Percentiles rank a stretch among this genome's conserved stretches.
Evolutionary conservation across 2,113 vertebrate species (phyloP).

Genomic region (Cephalopterus ornatus): DNA sequence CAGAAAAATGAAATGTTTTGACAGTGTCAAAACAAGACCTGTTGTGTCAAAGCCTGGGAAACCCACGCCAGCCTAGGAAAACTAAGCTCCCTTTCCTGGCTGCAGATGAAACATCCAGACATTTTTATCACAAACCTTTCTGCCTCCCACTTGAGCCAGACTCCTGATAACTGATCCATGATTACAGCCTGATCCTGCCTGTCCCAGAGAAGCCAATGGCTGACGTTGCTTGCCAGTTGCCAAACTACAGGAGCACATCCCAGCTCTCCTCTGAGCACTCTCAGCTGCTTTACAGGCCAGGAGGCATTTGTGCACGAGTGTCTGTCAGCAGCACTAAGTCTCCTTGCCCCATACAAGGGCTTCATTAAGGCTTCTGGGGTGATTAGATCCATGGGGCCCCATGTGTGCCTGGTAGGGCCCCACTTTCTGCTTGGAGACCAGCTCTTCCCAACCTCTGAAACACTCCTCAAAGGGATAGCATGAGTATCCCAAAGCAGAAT

Average conservation of each 20-base stretch:
- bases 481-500: neutral
- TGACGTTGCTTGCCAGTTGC: neutral
- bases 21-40: neutral
- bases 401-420: neutral
- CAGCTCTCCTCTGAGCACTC: neutral
- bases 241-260: rapidly evolving
- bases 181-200: neutral
- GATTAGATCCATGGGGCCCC: neutral
- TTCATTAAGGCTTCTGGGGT: neutral
- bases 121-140: neutral
- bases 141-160: neutral
- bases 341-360: neutral
- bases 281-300: rapidly evolving
- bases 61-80: neutral
- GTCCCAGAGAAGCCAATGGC: neutral
- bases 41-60: neutral
- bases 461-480: neutral
- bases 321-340: neutral
- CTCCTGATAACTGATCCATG: neutral
- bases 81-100: neutral
- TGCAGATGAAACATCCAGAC: neutral
- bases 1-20: neutral
- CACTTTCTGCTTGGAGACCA: neutral
- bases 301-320: rapidly evolving
- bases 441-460: neutral